Conservation (phyloP, 2,113 vertebrate species). For the Sciurus niger region DNA sequence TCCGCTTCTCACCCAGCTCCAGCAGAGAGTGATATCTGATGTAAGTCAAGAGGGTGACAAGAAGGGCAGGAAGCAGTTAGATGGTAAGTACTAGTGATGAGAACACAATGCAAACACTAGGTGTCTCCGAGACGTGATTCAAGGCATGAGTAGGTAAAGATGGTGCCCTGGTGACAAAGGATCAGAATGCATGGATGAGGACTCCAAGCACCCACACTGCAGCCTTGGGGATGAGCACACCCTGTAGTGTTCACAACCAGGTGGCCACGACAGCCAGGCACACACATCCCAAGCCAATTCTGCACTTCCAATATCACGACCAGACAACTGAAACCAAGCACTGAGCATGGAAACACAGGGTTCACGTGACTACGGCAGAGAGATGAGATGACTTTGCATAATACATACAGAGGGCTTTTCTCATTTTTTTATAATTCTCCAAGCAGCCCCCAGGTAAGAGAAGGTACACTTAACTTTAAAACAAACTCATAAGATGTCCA, state of each 20-base stretch:
- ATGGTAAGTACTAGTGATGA: not conserved
- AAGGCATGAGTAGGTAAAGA: conserved; percentile 21
- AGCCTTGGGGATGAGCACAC: not conserved
- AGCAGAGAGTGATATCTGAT: conserved; percentile 94
- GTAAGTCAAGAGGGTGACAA: conserved; percentile 48
- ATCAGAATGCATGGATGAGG: not conserved
- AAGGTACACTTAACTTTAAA: not conserved
- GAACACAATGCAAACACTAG: not conserved
- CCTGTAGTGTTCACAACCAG: not conserved
- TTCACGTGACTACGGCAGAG: conserved; percentile 57
- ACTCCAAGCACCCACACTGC: not conserved
- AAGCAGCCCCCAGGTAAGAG: not conserved
- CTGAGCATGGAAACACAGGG: conserved; percentile 48
- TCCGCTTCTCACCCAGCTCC: conserved; percentile 97
- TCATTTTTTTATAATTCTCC: not conserved
- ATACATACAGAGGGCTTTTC: not conserved
- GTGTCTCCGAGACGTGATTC: not conserved
- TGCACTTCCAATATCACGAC: not conserved
- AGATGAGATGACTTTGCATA: not conserved
- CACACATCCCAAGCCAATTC: not conserved
- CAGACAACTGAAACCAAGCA: conserved; percentile 52
- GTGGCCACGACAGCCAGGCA: not conserved
- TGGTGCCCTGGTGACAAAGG: not conserved
- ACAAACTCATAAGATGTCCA: not conserved
- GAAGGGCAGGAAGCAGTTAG: not conserved